A percentile compares a stretch with the other conserved stretches of the same genome.
Evolutionary conservation across 1,140 invertebrate species (phyloP).

Genomic region (Eurosta solidaginis): DNA sequence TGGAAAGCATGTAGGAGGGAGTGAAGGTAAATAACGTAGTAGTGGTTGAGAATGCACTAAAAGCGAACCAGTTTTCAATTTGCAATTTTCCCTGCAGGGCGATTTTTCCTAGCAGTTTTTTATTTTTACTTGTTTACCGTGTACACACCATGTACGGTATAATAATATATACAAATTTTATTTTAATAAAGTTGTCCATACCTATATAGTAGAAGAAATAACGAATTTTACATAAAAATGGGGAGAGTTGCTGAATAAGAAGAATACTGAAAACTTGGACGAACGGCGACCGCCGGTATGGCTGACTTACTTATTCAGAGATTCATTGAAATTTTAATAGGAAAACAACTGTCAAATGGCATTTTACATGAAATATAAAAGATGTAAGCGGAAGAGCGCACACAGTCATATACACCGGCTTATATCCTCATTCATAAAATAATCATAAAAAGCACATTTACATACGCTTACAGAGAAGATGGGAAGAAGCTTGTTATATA

Average conservation of each 20-base stretch:
- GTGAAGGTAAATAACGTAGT: too few species aligned
- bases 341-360: constrained; percentile 55
- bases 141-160: neutral
- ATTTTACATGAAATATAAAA: constrained; percentile 35
- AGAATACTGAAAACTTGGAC: neutral
- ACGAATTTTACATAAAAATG: neutral
- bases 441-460: too few species aligned
- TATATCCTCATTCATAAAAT: too few species aligned
- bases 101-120: too few species aligned
- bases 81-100: too few species aligned
- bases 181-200: neutral
- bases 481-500: too few species aligned
- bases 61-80: too few species aligned
- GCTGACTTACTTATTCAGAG: neutral
- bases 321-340: constrained; percentile 54
- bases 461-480: too few species aligned
- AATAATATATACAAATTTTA: constrained; percentile 13
- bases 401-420: neutral
- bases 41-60: too few species aligned
- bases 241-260: neutral
- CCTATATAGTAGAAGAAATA: neutral
- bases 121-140: neutral
- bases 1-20: too few species aligned
- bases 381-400: neutral
- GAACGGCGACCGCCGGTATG: too few species aligned